Evolutionary conservation across 2,797 vertebrate species (phyloP).

Genomic region (Macroramphosus scolopax): DNA sequence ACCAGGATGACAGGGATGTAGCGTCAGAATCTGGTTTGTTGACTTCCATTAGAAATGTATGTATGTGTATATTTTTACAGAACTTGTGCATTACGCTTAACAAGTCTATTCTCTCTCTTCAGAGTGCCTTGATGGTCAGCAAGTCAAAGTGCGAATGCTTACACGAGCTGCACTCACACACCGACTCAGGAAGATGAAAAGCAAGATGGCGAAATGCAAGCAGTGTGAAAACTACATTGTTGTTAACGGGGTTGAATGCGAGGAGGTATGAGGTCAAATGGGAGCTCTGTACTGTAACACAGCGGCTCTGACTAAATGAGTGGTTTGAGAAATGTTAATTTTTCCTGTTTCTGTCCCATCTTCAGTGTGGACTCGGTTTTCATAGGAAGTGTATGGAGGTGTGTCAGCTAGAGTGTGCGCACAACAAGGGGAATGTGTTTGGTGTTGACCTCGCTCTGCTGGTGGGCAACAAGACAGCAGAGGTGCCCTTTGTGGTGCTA

Average conservation of each 20-base stretch:
- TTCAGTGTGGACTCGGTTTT: constrained; percentile 85
- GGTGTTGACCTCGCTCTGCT: constrained; percentile 82
- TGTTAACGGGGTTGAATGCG: constrained; percentile 88
- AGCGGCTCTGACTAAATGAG: not conserved
- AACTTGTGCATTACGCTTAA: not conserved
- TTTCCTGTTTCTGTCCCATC: constrained; percentile 1
- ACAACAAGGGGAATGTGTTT: constrained; percentile 80
- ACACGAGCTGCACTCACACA: constrained; percentile 87
- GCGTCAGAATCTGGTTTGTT: constrained; percentile 76
- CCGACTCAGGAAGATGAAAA: constrained; percentile 83
- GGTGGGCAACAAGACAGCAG: constrained; percentile 75
- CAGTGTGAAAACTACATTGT: constrained; percentile 93
- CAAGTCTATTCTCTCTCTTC: not conserved
- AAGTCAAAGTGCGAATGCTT: constrained; percentile 68
- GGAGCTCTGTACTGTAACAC: not conserved
- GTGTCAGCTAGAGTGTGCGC: constrained; percentile 86
- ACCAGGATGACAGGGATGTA: constrained; percentile 85
- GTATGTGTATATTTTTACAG: not conserved
- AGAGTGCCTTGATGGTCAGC: constrained; percentile 63
- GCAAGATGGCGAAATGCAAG: constrained; percentile 88
- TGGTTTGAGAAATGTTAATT: not conserved
- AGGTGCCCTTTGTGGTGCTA: constrained; percentile 86
- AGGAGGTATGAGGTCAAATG: constrained; percentile 82
- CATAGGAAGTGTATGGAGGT: constrained; percentile 93
- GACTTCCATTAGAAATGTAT: not conserved